Base-by-base conservation (phyloP, 2,797 vertebrate genomes). In the Ambastaia sidthimunki region DNA sequence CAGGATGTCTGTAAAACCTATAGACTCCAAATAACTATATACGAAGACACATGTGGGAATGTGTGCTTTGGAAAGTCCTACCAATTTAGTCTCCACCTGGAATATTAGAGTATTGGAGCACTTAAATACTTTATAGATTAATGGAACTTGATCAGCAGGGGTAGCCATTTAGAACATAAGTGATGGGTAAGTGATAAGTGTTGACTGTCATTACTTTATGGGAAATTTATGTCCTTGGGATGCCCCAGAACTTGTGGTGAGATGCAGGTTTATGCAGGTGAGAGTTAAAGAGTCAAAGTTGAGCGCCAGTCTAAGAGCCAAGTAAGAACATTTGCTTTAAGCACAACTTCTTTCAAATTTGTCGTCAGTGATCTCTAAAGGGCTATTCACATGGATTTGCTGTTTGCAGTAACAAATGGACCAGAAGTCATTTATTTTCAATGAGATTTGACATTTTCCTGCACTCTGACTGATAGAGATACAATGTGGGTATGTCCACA, bases 201-300 rank as follows among this genome's bases (percentile, higher is more conserved):
- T 66, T 34, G 62, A 37, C 16, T 63, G 62, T 65, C 12, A 18
- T 19, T 28, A 67, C 74, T 57, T 2, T 21, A 37, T 60, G 74
- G 74, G 65, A 68, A 67, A 19, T 47, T 65, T 23, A 23, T 77
- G 65, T 31, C n/a, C 18, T 69, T 9, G 66, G 23, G 37, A 77
- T 69, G 52, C 34, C 34, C 7, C 34, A 37, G 34, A 23, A 23
- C 3, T 0, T 69, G n/a, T n/a, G n/a, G n/a, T n/a, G n/a, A n/a
- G n/a, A n/a, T n/a, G n/a, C n/a, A n/a, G 4, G 12, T 48, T 77
- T 59, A 37, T 47, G 21, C 66, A 77, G 75, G 75, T 69, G 52
- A 77, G 75, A 59, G 65, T 77, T 77, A 7, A n/a, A n/a, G n/a
- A 48, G 52, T 6, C 3, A 11, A 21, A 59, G 75, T 60, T 77